Conservation (phyloP, 2,797 vertebrate species). For the Staurois parvus region DNA sequence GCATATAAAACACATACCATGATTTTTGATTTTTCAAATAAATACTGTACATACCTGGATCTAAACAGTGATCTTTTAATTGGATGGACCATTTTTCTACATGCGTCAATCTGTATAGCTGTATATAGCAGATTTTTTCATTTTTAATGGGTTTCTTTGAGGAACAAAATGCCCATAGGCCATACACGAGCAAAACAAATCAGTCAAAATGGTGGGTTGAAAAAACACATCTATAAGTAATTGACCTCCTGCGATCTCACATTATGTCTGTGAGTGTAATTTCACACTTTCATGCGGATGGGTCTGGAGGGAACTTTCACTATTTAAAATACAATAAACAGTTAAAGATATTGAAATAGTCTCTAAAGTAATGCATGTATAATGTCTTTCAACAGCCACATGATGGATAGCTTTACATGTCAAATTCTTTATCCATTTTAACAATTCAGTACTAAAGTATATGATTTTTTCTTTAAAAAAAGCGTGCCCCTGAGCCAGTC, state of each 20-base stretch:
- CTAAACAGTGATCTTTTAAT: too few relatives aligned
- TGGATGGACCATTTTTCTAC: too few relatives aligned
- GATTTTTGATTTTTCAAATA: neutral
- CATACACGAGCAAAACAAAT: neutral
- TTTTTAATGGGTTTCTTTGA: neutral
- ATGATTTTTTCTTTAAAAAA: too few relatives aligned
- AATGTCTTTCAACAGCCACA: neutral
- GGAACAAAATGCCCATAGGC: neutral
- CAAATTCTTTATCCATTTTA: neutral
- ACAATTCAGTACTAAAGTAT: too few relatives aligned
- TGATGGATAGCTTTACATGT: neutral
- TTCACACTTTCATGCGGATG: conserved; percentile 14
- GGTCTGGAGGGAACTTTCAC: neutral
- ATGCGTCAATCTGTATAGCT: too few relatives aligned
- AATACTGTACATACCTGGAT: neutral
- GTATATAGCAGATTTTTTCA: neutral
- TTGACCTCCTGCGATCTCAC: conserved; percentile 6
- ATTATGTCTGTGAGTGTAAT: conserved; percentile 1
- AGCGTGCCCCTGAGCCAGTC: too few relatives aligned
- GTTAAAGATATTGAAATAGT: neutral
- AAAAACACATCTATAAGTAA: neutral
- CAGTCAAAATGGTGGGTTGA: neutral
- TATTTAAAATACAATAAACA: neutral
- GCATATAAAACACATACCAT: neutral
- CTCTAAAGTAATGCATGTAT: neutral